Evolutionary conservation across 2,113 vertebrate species (phyloP), one percentile per base, ranked within the genome.

Genomic region (Vidua macroura): DNA sequence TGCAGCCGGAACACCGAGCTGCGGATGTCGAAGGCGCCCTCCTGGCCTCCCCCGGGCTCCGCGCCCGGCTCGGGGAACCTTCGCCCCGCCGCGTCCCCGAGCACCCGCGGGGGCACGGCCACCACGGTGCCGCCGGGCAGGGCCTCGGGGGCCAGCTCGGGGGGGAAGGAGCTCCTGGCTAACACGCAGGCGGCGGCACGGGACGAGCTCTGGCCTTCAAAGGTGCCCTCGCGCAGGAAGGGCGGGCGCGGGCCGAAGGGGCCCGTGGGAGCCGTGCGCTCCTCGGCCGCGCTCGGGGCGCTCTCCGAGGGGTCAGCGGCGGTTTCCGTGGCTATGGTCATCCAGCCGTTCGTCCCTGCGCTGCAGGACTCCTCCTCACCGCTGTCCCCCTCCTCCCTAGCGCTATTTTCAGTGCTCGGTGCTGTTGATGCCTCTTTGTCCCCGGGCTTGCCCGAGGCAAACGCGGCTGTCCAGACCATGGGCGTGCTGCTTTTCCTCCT

Each of bases 121-220:
- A 6, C 86, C 28, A 90, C n/a, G 3, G 78, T 13, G 83, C 73
- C 11, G 15, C 69, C 52, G 1, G 83, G 15, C 24, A 28, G 51
- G 20, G 33, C 16, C 55, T 86, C 46, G 0, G 81, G 19, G 35
- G 19, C 0, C 6, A 11, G 59, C 30, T 89, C 80, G 0, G 69
- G 23, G 46, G 33, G 1, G 0, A 93, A 53, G 23, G 43, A 10
- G 83, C 88, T 86, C 27, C 53, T 41, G 88, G 92, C 78, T 9
- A 92, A 8, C 14, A 72, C 8, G 0, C 39, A 13, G 6, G 60
- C 0, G 0, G 83, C 7, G 0, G 53, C 3, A 0, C 0, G 33
- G 51, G 92, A 10, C 0, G 51, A 17, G 6, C 56, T 39, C 33
- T 35, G 43, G 0, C 23, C 63, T 4, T 94, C 75, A 0, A 79